Evolutionary conservation across 1,140 invertebrate genomes (phyloP).

Genomic region (Thereuonema tuberculata): DNA sequence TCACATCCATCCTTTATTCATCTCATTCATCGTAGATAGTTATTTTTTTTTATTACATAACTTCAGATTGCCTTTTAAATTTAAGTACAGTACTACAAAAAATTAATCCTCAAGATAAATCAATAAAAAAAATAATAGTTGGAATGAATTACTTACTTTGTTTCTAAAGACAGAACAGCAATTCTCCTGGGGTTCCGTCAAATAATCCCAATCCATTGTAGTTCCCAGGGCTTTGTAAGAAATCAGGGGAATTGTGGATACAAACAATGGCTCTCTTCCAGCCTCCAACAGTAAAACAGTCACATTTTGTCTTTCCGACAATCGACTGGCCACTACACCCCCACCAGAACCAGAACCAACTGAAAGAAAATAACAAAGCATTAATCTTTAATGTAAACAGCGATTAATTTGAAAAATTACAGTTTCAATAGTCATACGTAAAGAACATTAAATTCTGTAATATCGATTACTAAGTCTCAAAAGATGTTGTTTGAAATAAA

Average conservation of each 20-base stretch:
- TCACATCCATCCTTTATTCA: background rate
- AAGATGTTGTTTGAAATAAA: too few species aligned
- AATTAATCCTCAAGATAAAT: too few species aligned
- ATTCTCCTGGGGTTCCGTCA: background rate
- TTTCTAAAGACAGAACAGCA: too few species aligned
- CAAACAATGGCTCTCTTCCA: conserved; percentile 15
- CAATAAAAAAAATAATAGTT: too few species aligned
- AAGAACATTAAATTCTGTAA: too few species aligned
- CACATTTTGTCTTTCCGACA: conserved; percentile 19
- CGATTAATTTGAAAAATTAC: too few species aligned
- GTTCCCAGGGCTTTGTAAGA: background rate
- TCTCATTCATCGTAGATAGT: background rate
- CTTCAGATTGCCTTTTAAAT: too few species aligned
- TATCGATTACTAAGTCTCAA: too few species aligned
- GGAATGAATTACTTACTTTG: too few species aligned
- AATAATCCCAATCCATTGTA: background rate
- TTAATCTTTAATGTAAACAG: too few species aligned
- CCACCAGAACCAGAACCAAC: conserved; percentile 23
- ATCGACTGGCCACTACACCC: conserved; percentile 22
- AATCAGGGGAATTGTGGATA: conserved; percentile 16
- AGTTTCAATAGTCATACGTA: too few species aligned
- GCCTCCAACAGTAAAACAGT: conserved; percentile 25
- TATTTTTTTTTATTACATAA: background rate
- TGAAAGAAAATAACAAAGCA: background rate
- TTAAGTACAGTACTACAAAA: too few species aligned